These are phyloP conservation scores for Hystrix cristata DNA, from an alignment of 2,113 vertebrate genomes.

Conservation along the genomic window DNA sequence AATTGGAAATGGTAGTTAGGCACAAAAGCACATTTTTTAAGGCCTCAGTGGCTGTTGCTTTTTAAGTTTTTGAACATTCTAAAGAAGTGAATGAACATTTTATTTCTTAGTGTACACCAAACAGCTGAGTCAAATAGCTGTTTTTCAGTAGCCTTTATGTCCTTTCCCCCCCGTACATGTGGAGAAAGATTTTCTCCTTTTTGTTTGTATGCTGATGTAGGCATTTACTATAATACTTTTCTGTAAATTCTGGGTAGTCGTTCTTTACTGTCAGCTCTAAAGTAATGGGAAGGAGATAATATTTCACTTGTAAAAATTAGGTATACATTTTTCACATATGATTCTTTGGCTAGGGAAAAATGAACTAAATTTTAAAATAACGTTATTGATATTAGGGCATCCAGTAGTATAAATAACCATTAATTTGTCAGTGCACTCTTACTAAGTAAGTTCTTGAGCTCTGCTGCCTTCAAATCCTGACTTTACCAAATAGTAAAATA, in stretches of 20 bases:
- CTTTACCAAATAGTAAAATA: background rate
- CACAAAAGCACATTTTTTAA: slow-evolving; percentile 47
- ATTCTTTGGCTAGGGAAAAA: slow-evolving; percentile 45
- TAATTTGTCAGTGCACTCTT: slow-evolving; percentile 38
- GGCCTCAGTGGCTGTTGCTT: background rate
- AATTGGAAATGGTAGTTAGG: slow-evolving; percentile 41
- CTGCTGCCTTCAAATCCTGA: background rate
- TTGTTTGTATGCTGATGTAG: background rate
- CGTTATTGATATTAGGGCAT: background rate
- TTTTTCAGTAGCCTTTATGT: background rate
- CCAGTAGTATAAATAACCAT: background rate
- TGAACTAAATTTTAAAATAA: slow-evolving; percentile 21
- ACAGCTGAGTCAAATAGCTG: background rate
- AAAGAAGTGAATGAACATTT: slow-evolving; percentile 37
- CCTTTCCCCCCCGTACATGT: background rate
- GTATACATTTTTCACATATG: background rate
- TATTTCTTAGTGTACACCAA: slow-evolving; percentile 39
- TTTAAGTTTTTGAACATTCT: slow-evolving; percentile 36
- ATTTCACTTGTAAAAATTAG: background rate
- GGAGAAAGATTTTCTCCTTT: slow-evolving; percentile 34
- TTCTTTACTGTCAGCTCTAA: slow-evolving; percentile 40
- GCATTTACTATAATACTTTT: slow-evolving; percentile 36
- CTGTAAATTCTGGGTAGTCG: slow-evolving; percentile 32
- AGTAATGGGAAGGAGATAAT: background rate
- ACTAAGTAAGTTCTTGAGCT: slow-evolving; percentile 19